Conservation (phyloP, 64 coral and sea anemone species). For the Cladopsammia gracilis region DNA sequence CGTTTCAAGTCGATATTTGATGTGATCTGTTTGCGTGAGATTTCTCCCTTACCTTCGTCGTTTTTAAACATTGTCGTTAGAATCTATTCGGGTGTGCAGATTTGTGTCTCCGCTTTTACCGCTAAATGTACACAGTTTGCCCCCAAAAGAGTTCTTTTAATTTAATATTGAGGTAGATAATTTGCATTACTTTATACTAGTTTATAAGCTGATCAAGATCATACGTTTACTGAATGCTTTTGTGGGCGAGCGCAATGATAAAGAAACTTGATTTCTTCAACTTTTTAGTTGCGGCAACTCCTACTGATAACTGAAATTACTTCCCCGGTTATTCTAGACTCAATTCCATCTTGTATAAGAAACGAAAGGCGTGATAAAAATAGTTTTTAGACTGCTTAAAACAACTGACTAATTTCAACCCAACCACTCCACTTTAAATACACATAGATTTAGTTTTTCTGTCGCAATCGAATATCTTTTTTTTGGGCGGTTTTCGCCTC, state of each 20-base stretch:
- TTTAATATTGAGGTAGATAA: conserved; percentile 36
- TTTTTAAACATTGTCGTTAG: neutral
- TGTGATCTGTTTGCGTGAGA: neutral
- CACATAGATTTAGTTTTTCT: neutral
- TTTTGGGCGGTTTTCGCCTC: neutral
- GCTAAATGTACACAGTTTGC: conserved; percentile 18
- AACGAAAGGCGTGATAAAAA: neutral
- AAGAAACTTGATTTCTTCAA: neutral
- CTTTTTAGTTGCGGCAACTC: neutral
- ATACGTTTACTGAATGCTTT: neutral
- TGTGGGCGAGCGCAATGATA: conserved; percentile 18
- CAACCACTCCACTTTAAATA: conserved; percentile 17
- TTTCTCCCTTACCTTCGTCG: neutral
- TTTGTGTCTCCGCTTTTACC: conserved; percentile 7
- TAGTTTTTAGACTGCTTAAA: conserved; percentile 5
- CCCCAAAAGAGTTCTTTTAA: conserved; percentile 31
- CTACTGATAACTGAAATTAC: neutral
- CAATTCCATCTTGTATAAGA: neutral
- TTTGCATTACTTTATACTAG: conserved; percentile 31
- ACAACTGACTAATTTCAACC: conserved; percentile 14
- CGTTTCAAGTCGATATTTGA: conserved; percentile 28
- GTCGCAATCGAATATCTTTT: neutral
- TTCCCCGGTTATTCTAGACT: neutral
- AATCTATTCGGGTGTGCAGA: neutral
- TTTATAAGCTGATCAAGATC: conserved; percentile 9